These are phyloP conservation scores for Bimastos eiseni DNA, from an alignment of 2,888 invertebrate species.

Conservation along the genomic window DNA sequence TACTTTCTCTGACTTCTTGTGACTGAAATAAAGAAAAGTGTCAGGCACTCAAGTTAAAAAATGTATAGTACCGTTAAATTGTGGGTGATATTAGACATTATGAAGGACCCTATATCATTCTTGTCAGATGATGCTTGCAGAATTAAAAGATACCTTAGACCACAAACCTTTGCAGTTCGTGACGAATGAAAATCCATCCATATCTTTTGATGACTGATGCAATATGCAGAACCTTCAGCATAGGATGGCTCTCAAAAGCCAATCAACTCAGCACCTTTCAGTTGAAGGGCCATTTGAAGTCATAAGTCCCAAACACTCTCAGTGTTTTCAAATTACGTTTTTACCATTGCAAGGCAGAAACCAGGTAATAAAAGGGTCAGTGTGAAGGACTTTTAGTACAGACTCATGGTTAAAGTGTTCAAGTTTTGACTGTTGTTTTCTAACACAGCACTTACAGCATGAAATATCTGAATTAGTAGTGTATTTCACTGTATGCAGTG, in stretches of 20 bases:
- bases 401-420: too few species aligned
- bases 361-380: neutral
- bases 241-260: neutral
- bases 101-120: neutral
- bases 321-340: neutral
- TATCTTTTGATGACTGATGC: neutral
- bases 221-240: neutral
- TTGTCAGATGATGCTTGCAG: slow-evolving; percentile 13
- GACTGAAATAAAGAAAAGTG: neutral
- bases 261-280: neutral
- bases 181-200: neutral
- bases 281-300: neutral
- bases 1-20: neutral
- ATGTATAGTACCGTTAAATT: neutral
- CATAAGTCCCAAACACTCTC: neutral
- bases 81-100: neutral
- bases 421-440: neutral
- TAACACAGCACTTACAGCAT: neutral
- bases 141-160: neutral
- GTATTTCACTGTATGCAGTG: neutral
- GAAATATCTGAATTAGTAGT: neutral
- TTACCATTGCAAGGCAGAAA: neutral
- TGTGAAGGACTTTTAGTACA: neutral
- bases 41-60: neutral
- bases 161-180: neutral